Percentiles rank a stretch among this genome's conserved stretches.
phyloP scores from a whole-genome alignment of 1,140 invertebrate genomes.

The Drosophila santomea region DNA sequence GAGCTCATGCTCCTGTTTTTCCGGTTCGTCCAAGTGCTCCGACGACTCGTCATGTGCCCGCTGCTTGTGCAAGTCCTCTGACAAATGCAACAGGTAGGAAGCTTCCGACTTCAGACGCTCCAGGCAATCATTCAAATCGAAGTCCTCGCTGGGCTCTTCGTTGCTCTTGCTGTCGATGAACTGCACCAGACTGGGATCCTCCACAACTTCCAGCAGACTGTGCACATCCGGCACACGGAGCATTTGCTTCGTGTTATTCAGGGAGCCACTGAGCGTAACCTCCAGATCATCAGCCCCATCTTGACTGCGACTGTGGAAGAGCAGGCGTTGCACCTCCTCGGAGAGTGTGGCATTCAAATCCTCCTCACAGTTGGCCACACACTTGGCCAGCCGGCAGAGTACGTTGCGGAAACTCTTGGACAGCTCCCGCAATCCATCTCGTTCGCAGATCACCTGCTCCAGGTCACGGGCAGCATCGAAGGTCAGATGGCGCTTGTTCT shows the following conservation, averaged over 20 bases:
- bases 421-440: slow-evolving; percentile 79
- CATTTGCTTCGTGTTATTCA: slow-evolving; percentile 56
- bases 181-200: slow-evolving; percentile 78
- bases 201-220: slow-evolving; percentile 86
- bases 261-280: slow-evolving; percentile 53
- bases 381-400: slow-evolving; percentile 88
- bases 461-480: slow-evolving; percentile 86
- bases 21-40: slow-evolving; percentile 51
- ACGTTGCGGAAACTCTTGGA: slow-evolving; percentile 84
- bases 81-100: slow-evolving; percentile 88
- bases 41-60: slow-evolving; percentile 15
- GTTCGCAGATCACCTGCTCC: slow-evolving; percentile 86
- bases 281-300: slow-evolving; percentile 64
- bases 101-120: slow-evolving; percentile 88
- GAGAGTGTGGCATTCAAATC: slow-evolving; percentile 91
- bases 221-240: slow-evolving; percentile 89
- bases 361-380: slow-evolving; percentile 90
- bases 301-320: slow-evolving; percentile 62
- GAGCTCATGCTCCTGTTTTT: slow-evolving; percentile 74
- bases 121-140: slow-evolving; percentile 88
- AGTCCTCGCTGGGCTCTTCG: slow-evolving; percentile 80
- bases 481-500: slow-evolving; percentile 86
- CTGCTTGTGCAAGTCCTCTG: slow-evolving; percentile 80
- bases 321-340: slow-evolving; percentile 86
- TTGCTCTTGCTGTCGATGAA: slow-evolving; percentile 79